phyloP scores from a whole-genome alignment of 2,888 invertebrate species.

The Agrenia bidenticulata region DNA sequence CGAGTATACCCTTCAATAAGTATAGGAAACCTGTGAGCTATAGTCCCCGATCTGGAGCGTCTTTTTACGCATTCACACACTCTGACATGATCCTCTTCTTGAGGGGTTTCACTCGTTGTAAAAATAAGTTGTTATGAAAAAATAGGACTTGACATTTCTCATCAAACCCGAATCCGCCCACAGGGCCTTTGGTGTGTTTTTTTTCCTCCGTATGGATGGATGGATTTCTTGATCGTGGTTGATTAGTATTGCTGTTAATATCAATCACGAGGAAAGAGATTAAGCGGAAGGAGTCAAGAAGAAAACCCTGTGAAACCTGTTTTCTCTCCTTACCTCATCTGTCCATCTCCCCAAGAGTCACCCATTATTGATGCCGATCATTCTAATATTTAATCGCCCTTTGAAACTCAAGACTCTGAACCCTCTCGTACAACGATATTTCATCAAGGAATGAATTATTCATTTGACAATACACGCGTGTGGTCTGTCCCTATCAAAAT shows the following conservation, averaged over 20 bases:
- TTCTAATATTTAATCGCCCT: neutral
- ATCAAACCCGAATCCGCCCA: constrained; percentile 40
- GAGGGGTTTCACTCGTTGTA: neutral
- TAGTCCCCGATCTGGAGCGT: constrained; percentile 37
- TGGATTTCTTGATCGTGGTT: constrained; percentile 5
- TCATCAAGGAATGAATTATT: constrained; percentile 50
- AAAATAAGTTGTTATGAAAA: constrained; percentile 3
- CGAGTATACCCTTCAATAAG: constrained; percentile 6
- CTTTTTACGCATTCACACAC: constrained; percentile 31
- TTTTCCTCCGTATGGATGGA: constrained; percentile 4
- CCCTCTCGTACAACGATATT: neutral
- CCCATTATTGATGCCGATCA: constrained; percentile 21
- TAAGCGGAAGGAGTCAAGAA: constrained; percentile 9
- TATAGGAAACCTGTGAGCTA: neutral
- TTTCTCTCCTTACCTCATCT: constrained; percentile 12
- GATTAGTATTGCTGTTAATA: constrained; percentile 11
- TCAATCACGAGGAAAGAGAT: constrained; percentile 11
- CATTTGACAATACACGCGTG: constrained; percentile 53
- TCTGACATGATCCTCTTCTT: constrained; percentile 15
- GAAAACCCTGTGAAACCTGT: constrained; percentile 21
- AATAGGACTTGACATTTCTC: constrained; percentile 39
- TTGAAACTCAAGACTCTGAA: neutral
- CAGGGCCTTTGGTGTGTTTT: constrained; percentile 26
- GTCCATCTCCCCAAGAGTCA: constrained; percentile 10
- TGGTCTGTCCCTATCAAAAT: constrained; percentile 51